Conservation (phyloP, 2,113 vertebrate species). For the Limanda limanda region DNA sequence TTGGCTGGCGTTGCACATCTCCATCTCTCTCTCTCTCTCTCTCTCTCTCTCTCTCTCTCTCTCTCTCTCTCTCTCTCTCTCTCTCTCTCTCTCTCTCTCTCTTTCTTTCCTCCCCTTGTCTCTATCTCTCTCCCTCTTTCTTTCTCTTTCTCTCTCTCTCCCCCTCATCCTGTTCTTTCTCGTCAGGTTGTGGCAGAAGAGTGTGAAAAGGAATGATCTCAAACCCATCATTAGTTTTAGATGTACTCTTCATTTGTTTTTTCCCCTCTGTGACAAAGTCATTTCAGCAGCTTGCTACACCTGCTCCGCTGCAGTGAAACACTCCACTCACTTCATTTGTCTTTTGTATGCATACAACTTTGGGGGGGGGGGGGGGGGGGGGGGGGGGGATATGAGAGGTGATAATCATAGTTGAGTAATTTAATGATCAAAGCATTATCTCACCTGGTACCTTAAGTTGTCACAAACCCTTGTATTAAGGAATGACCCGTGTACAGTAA, state of each 20-base stretch:
- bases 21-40: constrained; percentile 46
- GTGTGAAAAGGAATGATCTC: constrained; percentile 79
- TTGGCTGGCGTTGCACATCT: constrained; percentile 80
- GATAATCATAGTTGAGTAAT: constrained; percentile 38
- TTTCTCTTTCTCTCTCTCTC: constrained; percentile 33
- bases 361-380: fast-evolving
- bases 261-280: constrained; percentile 71
- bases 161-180: constrained; percentile 55
- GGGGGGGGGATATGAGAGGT: fast-evolving
- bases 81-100: constrained; percentile 37
- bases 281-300: constrained; percentile 62
- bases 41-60: background rate
- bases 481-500: background rate
- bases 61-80: constrained; percentile 53
- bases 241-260: constrained; percentile 73
- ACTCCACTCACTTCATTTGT: constrained; percentile 49
- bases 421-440: constrained; percentile 32
- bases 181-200: constrained; percentile 70
- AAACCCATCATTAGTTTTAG: constrained; percentile 79
- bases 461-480: constrained; percentile 8
- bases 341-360: constrained; percentile 41
- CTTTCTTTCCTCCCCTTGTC: constrained; percentile 16
- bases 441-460: constrained; percentile 35
- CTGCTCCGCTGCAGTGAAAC: constrained; percentile 58
- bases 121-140: constrained; percentile 20